phyloP scores from a whole-genome alignment of 2,797 vertebrate species.

The Buphagus erythrorhynchus region DNA sequence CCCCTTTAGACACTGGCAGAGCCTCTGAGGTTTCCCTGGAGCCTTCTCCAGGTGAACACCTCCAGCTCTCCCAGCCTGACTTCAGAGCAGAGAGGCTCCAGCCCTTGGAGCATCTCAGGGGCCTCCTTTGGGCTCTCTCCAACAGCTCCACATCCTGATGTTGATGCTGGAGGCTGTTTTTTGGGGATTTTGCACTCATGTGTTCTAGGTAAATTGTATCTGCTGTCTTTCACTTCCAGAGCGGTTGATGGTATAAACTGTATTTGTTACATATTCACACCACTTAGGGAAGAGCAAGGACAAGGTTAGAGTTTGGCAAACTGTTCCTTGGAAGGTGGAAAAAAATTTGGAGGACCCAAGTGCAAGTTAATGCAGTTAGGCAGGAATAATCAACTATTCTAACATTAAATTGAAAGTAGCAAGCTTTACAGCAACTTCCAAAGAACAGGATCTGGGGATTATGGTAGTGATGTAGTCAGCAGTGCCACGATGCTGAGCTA shows the following conservation, averaged over 20 bases:
- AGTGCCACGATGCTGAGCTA: not conserved
- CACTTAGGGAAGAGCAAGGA: not conserved
- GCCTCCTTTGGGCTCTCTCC: not conserved
- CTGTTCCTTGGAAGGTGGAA: not conserved
- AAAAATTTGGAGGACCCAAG: not conserved
- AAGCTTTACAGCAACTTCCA: fast-evolving
- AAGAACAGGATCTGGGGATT: not conserved
- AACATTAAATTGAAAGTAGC: not conserved
- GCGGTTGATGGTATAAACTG: not conserved
- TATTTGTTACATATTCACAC: not conserved
- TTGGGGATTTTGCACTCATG: not conserved
- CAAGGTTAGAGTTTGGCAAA: not conserved
- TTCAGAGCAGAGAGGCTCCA: not conserved
- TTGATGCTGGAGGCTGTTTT: not conserved
- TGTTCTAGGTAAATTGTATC: not conserved
- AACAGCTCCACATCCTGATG: fast-evolving
- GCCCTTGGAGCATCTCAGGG: fast-evolving
- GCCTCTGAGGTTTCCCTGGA: not conserved
- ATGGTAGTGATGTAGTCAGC: fast-evolving
- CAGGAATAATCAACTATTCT: not conserved
- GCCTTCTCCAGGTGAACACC: not conserved
- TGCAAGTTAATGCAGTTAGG: not conserved
- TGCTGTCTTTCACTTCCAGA: not conserved
- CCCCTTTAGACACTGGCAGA: fast-evolving
- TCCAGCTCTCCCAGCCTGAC: not conserved